These are phyloP conservation scores for Ernsta delagoae DNA, from an alignment of 2,888 invertebrate genomes.

Conservation along the genomic window DNA sequence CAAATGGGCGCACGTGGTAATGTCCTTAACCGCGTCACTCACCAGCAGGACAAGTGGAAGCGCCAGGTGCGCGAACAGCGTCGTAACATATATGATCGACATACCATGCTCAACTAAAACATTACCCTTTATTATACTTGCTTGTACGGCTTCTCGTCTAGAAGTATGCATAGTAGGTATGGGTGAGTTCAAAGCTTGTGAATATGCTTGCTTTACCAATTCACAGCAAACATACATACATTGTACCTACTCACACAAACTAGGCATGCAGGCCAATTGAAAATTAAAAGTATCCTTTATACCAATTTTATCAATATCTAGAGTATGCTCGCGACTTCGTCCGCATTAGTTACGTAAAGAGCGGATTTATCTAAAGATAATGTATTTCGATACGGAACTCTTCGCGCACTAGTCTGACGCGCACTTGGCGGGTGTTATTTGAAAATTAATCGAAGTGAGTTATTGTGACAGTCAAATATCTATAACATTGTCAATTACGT, in stretches of 20 bases:
- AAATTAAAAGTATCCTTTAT: neutral
- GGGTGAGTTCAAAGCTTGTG: neutral
- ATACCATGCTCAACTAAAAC: conserved; percentile 97
- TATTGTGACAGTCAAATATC: no score
- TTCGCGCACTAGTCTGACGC: no score
- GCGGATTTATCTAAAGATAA: no score
- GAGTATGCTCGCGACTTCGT: no score
- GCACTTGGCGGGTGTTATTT: no score
- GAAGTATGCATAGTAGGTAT: neutral
- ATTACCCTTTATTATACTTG: neutral
- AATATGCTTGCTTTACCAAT: neutral
- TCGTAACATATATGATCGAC: conserved; percentile 97
- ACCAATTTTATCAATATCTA: no score
- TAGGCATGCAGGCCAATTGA: neutral
- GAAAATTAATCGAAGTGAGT: no score
- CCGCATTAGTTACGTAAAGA: no score
- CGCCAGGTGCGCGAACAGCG: conserved; percentile 97
- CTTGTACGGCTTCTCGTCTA: conserved; percentile 1
- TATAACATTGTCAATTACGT: no score
- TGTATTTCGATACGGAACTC: no score
- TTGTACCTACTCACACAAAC: no score
- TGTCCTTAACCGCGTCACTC: conserved; percentile 97
- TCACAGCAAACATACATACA: neutral
- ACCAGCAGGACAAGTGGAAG: conserved; percentile 99
- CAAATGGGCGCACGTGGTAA: conserved; percentile 91